A percentile compares a stretch with the other conserved stretches of the same genome.
phyloP scores from a whole-genome alignment of 2,888 invertebrate genomes.

The Margaritifera margaritifera region DNA sequence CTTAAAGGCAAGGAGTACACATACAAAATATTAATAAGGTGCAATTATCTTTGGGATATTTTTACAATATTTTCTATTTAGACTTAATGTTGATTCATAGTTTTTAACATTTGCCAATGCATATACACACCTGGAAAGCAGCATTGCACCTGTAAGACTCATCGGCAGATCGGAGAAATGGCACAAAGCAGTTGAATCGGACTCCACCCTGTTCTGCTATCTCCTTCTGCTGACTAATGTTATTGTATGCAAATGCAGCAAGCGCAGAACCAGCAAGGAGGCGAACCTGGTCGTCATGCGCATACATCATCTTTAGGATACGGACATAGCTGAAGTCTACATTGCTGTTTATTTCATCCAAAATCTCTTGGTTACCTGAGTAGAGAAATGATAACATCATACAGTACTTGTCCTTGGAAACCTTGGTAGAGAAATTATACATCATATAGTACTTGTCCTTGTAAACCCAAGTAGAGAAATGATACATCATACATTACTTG shows the following conservation, averaged over 20 bases:
- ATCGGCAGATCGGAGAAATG: slow-evolving; percentile 68
- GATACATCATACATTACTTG: too few relatives aligned
- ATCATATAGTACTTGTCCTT: too few relatives aligned
- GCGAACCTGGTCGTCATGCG: slow-evolving; percentile 54
- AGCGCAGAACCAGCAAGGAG: slow-evolving; percentile 67
- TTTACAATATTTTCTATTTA: too few relatives aligned
- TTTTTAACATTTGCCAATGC: background rate
- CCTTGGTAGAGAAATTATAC: too few relatives aligned
- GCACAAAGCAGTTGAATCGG: slow-evolving; percentile 66
- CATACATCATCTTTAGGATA: slow-evolving; percentile 69
- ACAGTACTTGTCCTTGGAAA: too few relatives aligned
- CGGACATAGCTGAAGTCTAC: slow-evolving; percentile 69
- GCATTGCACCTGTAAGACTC: slow-evolving; percentile 67
- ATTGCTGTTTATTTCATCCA: slow-evolving; percentile 64
- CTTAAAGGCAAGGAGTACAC: too few relatives aligned
- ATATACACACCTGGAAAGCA: slow-evolving; percentile 67
- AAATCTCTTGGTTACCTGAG: slow-evolving; percentile 62
- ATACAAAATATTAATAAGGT: too few relatives aligned
- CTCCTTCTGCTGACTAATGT: slow-evolving; percentile 65
- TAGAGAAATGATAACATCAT: slow-evolving; percentile 6
- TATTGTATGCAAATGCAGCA: slow-evolving; percentile 71
- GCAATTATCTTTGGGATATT: too few relatives aligned
- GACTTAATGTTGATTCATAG: too few relatives aligned
- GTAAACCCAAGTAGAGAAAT: too few relatives aligned
- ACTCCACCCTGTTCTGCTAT: slow-evolving; percentile 70